Base-by-base conservation (phyloP, 2,113 vertebrate species). In the Thalassoma bifasciatum region DNA sequence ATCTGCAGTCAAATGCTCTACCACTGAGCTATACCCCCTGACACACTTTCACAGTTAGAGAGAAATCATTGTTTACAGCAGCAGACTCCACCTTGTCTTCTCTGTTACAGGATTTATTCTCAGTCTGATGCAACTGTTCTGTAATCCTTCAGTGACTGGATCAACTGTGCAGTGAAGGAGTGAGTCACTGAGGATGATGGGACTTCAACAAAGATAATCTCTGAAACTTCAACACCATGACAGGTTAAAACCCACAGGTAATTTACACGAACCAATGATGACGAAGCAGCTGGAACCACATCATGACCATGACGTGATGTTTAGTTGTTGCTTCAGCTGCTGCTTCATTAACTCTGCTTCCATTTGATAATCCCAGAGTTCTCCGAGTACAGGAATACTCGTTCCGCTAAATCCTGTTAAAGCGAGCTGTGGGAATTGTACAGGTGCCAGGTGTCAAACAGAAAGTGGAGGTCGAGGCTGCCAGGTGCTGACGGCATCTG, bases 1-100 rank as follows among this genome's bases (percentile, higher is more conserved):
- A 96, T 96, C 94, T 96, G 95, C 95, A 96, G 95, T 96, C 95
- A 96, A 96, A 96, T 96, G 95, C 95, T 96, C 96, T 96, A 94
- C 95, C 94, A 95, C 94, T 96, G 95, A 96, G 95, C 95, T 96
- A 96, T 95, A 96, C 95, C 95, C 95, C 58, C 69, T 53, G 24
- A 9, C 3, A 22, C 0, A 2, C 0, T 2, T 69, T 67, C 16
- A 11, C 0, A 46, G 2, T 9, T 17, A 50, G 17, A 0, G n/a
- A 13, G 2, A 49, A 8, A 21, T 3, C 4, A 3, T 16, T 64
- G 22, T 30, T 34, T 23, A 10, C 13, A 24, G 4, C 8, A 8
- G 22, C 23, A 44, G 16, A 11, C 3, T 40, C 4, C 0, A 8
- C 2, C 24, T 38, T 1, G 1, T 12, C 42, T 17, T 58, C 21